These are phyloP conservation scores for Arrhopalites spinosus DNA, from an alignment of 2,888 invertebrate species.

Conservation along the genomic window DNA sequence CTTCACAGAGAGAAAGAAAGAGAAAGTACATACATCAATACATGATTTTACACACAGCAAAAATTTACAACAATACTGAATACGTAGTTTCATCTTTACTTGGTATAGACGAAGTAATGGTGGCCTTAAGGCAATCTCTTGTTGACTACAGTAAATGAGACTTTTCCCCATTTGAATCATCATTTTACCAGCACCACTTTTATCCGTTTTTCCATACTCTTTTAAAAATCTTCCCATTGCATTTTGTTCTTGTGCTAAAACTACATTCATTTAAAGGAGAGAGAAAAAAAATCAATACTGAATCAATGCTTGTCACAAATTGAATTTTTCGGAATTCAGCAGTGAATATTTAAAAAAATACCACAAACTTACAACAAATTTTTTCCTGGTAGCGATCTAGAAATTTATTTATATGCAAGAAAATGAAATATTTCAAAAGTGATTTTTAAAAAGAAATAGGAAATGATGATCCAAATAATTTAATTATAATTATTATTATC, in stretches of 20 bases:
- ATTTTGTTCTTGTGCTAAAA: conserved; percentile 94
- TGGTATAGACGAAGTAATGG: conserved; percentile 79
- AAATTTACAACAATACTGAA: conserved; percentile 8
- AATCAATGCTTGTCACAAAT: neutral
- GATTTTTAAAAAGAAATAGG: too few relatives aligned
- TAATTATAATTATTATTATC: too few relatives aligned
- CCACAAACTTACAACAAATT: conserved; percentile 70
- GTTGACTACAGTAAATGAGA: conserved; percentile 87
- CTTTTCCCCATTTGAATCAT: conserved; percentile 85
- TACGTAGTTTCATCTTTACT: too few relatives aligned
- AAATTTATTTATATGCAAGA: conserved; percentile 81
- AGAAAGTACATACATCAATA: neutral
- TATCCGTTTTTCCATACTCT: conserved; percentile 85
- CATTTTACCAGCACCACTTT: conserved; percentile 81
- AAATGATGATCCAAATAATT: too few relatives aligned
- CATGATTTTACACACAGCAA: neutral
- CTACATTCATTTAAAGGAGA: conserved; percentile 58
- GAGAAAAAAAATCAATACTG: neutral
- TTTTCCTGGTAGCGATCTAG: conserved; percentile 93
- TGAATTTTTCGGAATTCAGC: neutral
- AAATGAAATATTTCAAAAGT: too few relatives aligned
- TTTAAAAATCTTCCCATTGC: conserved; percentile 88
- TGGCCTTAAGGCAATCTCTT: conserved; percentile 71
- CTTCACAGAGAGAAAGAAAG: conserved; percentile 41
- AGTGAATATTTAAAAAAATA: neutral